These are phyloP conservation scores for Centropus unirufus DNA, from an alignment of 2,113 vertebrate genomes.

Conservation along the genomic window DNA sequence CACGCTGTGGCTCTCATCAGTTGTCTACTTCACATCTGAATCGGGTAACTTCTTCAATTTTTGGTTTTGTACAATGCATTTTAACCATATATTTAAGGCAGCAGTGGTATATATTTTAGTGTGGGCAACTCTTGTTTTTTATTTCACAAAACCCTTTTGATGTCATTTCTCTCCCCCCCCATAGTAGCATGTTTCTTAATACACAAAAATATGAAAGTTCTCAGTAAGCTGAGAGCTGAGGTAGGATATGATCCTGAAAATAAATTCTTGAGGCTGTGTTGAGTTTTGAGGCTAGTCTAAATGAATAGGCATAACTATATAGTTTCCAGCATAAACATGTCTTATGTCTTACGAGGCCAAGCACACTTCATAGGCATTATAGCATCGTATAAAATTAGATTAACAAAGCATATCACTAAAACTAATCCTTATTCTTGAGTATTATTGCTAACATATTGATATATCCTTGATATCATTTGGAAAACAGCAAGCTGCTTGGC, in stretches of 20 bases:
- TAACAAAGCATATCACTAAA: neutral
- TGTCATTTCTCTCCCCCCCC: neutral
- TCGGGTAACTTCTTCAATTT: neutral
- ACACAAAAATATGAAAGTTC: neutral
- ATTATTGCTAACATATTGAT: neutral
- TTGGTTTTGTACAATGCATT: neutral
- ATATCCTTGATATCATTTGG: neutral
- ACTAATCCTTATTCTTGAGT: neutral
- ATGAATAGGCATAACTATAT: accelerated
- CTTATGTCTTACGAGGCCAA: neutral
- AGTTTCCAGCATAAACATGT: neutral
- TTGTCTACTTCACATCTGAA: neutral
- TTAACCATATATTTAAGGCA: neutral
- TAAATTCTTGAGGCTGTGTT: neutral
- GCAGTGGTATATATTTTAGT: neutral
- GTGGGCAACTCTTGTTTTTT: neutral
- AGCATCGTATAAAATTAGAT: neutral
- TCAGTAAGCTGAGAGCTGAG: neutral
- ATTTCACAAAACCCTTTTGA: neutral
- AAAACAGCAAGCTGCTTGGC: neutral
- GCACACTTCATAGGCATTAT: accelerated
- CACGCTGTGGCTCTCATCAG: neutral
- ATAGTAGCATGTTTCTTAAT: neutral
- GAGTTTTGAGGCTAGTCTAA: neutral
- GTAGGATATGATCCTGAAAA: neutral